Evolutionary conservation across 64 coral and sea anemone species (phyloP).

Genomic region (Pachyseris speciosa): DNA sequence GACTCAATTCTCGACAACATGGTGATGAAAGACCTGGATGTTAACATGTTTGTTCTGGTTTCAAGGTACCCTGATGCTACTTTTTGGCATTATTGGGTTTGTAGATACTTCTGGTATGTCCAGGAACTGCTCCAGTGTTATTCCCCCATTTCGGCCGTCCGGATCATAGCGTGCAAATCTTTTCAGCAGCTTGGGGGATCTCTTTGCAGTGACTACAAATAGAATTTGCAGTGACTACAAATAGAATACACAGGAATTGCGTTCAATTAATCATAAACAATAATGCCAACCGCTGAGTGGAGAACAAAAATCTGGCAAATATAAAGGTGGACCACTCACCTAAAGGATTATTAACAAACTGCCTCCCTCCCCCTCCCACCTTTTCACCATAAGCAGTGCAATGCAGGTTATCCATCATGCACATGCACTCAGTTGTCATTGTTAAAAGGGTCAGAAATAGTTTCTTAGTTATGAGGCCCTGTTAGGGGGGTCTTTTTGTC

Average conservation of each 20-base stretch:
- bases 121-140: conserved; percentile 48
- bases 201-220: conserved; percentile 48
- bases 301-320: no score
- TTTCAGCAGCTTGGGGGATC: conserved; percentile 48
- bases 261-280: no score
- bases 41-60: conserved; percentile 5
- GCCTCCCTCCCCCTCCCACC: no score
- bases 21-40: conserved; percentile 25
- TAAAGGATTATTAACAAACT: no score
- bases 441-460: no score
- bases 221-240: neutral
- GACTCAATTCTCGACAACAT: conserved; percentile 50
- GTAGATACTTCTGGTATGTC: conserved; percentile 67
- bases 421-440: no score
- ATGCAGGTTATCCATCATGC: no score
- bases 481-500: no score
- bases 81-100: conserved; percentile 62
- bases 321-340: no score
- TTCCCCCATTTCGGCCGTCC: neutral
- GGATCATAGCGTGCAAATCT: conserved; percentile 51
- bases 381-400: no score
- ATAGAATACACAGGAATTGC: neutral
- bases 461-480: no score
- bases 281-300: no score
- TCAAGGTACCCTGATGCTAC: conserved; percentile 30